These are phyloP conservation scores for Tiliqua scincoides DNA, from an alignment of 2,113 vertebrate genomes.

Conservation along the genomic window DNA sequence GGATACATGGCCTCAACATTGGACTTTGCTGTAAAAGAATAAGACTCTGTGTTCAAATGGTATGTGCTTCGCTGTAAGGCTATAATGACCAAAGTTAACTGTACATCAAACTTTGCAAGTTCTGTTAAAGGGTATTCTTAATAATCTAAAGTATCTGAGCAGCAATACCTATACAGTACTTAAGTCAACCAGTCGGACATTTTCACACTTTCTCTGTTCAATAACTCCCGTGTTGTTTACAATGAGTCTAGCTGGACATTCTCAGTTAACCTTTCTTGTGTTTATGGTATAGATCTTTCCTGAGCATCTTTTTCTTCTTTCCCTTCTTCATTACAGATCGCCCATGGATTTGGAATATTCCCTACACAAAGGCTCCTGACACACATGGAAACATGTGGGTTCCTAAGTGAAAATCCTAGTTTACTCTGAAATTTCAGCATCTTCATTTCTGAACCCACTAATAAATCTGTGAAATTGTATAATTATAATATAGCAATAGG, in stretches of 20 bases:
- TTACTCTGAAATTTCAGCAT: background rate
- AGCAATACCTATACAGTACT: background rate
- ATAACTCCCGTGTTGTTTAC: background rate
- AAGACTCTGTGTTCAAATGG: background rate
- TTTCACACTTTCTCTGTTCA: too few relatives aligned
- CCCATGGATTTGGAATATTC: conserved; percentile 98
- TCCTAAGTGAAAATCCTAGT: conserved; percentile 79
- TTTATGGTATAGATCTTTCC: background rate
- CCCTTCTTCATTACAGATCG: conserved; percentile 80
- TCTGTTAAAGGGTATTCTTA: background rate
- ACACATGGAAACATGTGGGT: conserved; percentile 96
- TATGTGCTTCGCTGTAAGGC: background rate
- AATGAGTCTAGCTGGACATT: background rate
- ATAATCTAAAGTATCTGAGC: background rate
- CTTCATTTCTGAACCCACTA: conserved; percentile 13
- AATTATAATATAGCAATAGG: conserved; percentile 1
- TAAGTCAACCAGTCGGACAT: background rate
- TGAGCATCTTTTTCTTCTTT: conserved; percentile 12
- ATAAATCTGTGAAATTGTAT: background rate
- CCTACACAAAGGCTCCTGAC: conserved; percentile 88
- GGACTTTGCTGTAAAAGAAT: background rate
- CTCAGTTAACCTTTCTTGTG: background rate
- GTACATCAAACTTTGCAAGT: background rate
- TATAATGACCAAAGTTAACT: background rate
- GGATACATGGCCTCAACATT: too few relatives aligned